phyloP scores from a whole-genome alignment of 2,888 invertebrate species.

The Harmothoe impar region DNA sequence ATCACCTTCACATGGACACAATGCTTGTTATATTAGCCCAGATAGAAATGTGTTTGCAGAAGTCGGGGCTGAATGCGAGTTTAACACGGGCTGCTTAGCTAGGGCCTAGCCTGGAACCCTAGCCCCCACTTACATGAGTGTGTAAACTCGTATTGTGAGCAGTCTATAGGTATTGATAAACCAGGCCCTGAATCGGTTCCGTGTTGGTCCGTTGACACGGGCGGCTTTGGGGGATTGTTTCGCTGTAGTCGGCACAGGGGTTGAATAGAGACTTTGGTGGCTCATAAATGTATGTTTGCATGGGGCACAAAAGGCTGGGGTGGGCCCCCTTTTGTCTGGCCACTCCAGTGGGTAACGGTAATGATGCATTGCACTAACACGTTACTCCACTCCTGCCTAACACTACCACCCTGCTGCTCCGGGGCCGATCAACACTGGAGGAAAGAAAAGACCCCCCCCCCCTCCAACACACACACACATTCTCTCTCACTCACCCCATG shows the following conservation, averaged over 20 bases:
- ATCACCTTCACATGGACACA: slow-evolving; percentile 10
- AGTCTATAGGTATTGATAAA: slow-evolving; percentile 49
- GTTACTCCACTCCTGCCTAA: slow-evolving; percentile 26
- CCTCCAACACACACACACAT: too few relatives aligned
- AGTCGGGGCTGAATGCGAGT: neutral
- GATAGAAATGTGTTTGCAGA: slow-evolving; percentile 30
- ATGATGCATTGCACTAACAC: slow-evolving; percentile 41
- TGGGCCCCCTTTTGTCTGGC: neutral
- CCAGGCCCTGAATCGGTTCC: neutral
- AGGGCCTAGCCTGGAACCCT: neutral
- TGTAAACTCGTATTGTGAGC: neutral
- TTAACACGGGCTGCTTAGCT: neutral
- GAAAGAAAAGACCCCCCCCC: neutral
- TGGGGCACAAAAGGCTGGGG: neutral
- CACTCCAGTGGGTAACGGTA: neutral
- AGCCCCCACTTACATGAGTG: neutral
- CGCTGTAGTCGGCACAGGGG: neutral
- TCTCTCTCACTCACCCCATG: neutral
- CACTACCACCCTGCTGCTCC: neutral
- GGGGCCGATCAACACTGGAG: neutral
- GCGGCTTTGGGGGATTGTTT: slow-evolving; percentile 48
- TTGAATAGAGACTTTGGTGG: slow-evolving; percentile 25
- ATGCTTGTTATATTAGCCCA: neutral
- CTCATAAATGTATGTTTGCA: slow-evolving; percentile 56
- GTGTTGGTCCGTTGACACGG: neutral